Conservation (phyloP, 2,797 vertebrate genomes). For the Fringilla coelebs region DNA sequence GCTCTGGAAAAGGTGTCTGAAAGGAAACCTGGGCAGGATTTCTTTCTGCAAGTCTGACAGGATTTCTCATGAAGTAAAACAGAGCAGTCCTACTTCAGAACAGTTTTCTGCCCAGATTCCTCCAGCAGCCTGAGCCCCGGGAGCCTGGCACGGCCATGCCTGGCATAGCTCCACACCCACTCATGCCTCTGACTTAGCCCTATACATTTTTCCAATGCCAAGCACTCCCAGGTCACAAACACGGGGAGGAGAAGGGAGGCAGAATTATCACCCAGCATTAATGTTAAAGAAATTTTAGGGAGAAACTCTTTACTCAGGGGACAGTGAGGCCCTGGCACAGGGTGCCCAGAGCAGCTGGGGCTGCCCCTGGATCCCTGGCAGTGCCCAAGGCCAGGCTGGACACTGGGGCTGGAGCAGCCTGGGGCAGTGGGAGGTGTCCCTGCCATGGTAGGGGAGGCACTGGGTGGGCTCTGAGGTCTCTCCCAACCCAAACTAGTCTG, state of each 20-base stretch:
- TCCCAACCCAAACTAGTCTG: background rate
- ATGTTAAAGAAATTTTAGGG: background rate
- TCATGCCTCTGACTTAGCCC: background rate
- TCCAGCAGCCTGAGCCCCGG: background rate
- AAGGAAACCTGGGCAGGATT: background rate
- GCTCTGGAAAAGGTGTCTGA: background rate
- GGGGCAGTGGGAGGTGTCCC: background rate
- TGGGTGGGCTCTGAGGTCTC: fast-evolving
- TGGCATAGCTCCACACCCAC: background rate
- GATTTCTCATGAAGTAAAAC: background rate
- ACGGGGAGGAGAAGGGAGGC: background rate
- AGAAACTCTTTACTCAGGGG: background rate
- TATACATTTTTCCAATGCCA: background rate
- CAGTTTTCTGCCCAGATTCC: background rate
- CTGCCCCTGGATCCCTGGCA: background rate
- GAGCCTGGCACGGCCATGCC: background rate
- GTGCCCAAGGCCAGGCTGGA: background rate
- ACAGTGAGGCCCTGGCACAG: background rate
- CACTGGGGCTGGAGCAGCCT: background rate
- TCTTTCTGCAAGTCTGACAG: background rate
- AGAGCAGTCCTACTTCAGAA: background rate
- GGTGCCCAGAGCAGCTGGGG: too few species aligned
- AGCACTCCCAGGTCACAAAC: background rate
- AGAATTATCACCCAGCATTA: background rate
- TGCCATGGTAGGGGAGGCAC: background rate